Evolutionary conservation across 37 sponge, comb jelly and placozoan genomes (phyloP), one percentile per base, ranked within the genome.

Genomic region (Ephydatia muelleri): DNA sequence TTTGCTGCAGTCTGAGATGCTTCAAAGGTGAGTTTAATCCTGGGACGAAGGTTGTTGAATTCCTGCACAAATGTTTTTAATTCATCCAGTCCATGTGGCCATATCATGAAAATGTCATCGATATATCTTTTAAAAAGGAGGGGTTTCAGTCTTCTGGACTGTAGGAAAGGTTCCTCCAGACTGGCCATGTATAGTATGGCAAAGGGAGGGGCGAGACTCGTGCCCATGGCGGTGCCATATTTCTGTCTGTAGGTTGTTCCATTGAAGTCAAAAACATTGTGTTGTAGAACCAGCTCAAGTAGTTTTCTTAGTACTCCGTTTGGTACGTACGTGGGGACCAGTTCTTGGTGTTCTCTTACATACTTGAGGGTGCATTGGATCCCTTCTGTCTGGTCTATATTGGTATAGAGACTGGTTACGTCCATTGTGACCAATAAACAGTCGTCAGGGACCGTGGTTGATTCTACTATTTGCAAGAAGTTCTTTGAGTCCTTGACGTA

Each of bases 41-140:
- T 26, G 1, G 79, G 80, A 28, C 79, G 86, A 64, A 35, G 70
- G 39, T 3, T 31, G 72, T 85, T 85, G 4, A 85, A n/a, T 19
- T 25, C 12, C 3, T n/a, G 0, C 16, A 85, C 0, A 35, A 85
- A 85, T 2, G 8, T 6, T 22, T 38, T 5, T 9, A 84, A 38
- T 27, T 36, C 5, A 3, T 64, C 26, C 2, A 49, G 79, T 35
- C 4, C 16, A 2, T 78, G 4, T 5, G 81, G 76, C 81, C 81
- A 87, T 2, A 87, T 64, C 2, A 87, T 70, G 68, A 87, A 80
- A 25, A 87, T 87, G 68, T 87, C 87, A 64, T 87, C 87, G 32
- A 87, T 87, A 47, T 87, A 87, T 14, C 87, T 6, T 36, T 1
- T 23, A 5, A 81, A 31, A 4, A 81, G 75, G 2, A 81, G 75